A percentile compares a stretch with the other conserved stretches of the same genome.
Evolutionary conservation across 2,888 invertebrate genomes (phyloP).

Genomic region (Agonopterix heracliana): DNA sequence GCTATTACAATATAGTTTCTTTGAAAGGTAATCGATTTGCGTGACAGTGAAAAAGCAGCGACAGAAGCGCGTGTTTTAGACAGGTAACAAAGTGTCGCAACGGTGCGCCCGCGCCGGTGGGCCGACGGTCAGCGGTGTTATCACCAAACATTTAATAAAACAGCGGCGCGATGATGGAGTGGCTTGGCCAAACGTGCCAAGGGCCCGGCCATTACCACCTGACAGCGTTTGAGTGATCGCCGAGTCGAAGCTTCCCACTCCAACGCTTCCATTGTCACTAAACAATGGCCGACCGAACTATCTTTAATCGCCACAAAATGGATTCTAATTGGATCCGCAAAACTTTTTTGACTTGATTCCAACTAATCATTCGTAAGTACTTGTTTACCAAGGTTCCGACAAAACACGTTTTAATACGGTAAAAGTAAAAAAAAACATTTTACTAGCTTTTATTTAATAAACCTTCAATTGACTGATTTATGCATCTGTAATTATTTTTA

Average conservation of each 20-base stretch:
- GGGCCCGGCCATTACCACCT: conserved; percentile 58
- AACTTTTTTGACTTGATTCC: conserved; percentile 37
- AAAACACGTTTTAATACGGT: not conserved
- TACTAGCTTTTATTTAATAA: not conserved
- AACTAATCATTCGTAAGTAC: conserved; percentile 26
- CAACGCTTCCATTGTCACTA: conserved; percentile 52
- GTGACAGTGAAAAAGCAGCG: conserved; percentile 26
- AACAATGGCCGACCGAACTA: conserved; percentile 63
- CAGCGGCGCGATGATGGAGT: conserved; percentile 60
- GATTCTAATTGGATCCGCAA: conserved; percentile 70
- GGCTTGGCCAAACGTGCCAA: conserved; percentile 36
- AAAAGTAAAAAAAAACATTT: too few species aligned
- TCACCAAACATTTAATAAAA: conserved; percentile 60
- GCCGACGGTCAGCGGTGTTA: conserved; percentile 30
- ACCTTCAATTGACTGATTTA: conserved; percentile 12
- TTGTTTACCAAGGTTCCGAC: conserved; percentile 31
- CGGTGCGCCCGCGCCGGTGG: conserved; percentile 36
- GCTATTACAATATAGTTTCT: too few species aligned
- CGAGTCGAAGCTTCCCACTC: conserved; percentile 42
- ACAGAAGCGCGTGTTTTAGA: conserved; percentile 41
- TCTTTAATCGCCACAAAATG: conserved; percentile 68
- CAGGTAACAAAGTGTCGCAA: conserved; percentile 53
- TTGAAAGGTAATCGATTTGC: not conserved
- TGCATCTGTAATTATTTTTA: conserved; percentile 6
- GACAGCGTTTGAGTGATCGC: conserved; percentile 68